Evolutionary conservation across 1,140 invertebrate genomes (phyloP), one percentile per base, ranked within the genome.

Genomic region (Leptinotarsa undecemlineata): DNA sequence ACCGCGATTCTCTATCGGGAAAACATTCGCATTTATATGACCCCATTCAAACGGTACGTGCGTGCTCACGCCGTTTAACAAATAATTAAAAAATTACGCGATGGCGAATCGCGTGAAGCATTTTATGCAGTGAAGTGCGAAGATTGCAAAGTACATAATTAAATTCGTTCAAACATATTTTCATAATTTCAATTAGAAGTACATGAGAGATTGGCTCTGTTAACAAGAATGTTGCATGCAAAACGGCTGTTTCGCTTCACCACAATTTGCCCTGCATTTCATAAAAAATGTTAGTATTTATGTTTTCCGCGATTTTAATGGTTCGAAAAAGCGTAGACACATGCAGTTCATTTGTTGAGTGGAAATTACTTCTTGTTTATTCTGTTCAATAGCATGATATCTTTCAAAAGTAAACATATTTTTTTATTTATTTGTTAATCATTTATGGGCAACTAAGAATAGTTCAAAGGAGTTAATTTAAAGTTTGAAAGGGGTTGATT

Each of bases 21-120:
- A 42, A 42, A 57, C 51, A 17, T 57, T 57, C n/a, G 51, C 51
- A 57, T 4, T 57, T 57, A 57, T 57, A 57, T 3, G 51, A 4
- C 51, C 51, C 51, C 51, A 57, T 57, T 57, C 51, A 57, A 57
- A 4, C 15, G 6, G 51, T 57, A 57, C 51, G 51, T 57, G 51
- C 51, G 51, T 57, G 51, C 4, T 19, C 4, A 17, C 17, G 51
- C 17, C 51, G 51, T 57, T 57, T 57, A 57, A 57, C 51, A 57
- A 57, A 57, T 57, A 57, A 57, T 57, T 57, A 57, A 57, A 57
- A 57, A 57, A 57, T 57, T 57, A 57, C 51, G 51, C 51, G 51
- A 57, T 57, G 51, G 51, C 51, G 51, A 57, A 57, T 57, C 51
- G 51, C 51, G 51, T 57, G 51, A 57, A 57, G 51, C 51, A n/a